These are phyloP conservation scores for Zosterops lateralis DNA, from an alignment of 2,113 vertebrate genomes.

Conservation along the genomic window DNA sequence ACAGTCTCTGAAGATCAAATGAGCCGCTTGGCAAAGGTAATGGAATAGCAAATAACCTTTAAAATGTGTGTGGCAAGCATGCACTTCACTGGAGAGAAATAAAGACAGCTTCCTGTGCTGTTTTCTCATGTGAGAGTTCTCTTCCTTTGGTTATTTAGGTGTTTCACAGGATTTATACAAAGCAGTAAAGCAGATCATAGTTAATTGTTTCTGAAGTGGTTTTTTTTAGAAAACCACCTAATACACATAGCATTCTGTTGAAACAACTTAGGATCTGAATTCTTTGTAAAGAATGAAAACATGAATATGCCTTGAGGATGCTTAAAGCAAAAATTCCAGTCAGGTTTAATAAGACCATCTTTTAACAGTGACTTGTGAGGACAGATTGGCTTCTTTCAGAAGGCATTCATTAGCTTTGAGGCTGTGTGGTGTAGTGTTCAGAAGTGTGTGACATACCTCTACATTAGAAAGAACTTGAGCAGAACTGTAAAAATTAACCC, in stretches of 20 bases:
- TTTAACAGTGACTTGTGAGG: background rate
- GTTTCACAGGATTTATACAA: background rate
- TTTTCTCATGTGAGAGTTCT: background rate
- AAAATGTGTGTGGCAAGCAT: background rate
- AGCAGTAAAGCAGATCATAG: background rate
- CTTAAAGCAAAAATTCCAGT: background rate
- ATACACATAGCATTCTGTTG: background rate
- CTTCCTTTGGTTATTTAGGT: background rate
- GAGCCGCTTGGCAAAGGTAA: slow-evolving; percentile 97
- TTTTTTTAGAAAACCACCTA: background rate
- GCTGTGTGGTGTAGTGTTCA: background rate
- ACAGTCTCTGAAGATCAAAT: slow-evolving; percentile 93
- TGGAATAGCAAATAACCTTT: background rate
- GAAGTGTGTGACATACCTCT: background rate
- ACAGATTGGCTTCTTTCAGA: background rate
- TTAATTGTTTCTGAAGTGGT: background rate
- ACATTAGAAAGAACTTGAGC: background rate
- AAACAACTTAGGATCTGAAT: background rate
- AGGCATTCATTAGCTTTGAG: background rate
- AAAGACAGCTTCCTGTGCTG: background rate
- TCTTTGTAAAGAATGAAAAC: background rate
- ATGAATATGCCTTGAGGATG: background rate
- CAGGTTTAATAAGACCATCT: background rate
- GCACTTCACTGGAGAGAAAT: background rate
- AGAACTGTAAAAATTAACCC: background rate